Percentiles rank a stretch among this genome's conserved stretches.
These are phyloP conservation scores for Telenomus remus DNA, from an alignment of 1,140 invertebrate genomes.

Conservation along the genomic window DNA sequence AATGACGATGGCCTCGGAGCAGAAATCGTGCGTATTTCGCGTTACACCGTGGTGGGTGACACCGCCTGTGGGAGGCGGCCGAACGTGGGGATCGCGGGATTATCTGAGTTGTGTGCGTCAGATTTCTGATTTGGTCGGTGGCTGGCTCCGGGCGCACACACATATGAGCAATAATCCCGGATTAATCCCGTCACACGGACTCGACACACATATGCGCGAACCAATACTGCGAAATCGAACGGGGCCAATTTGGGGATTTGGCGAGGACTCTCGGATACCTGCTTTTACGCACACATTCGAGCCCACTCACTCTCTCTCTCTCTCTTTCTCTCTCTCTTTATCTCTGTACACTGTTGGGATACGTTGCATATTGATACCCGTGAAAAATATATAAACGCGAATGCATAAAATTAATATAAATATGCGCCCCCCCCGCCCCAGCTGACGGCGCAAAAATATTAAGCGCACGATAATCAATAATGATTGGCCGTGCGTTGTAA, in stretches of 20 bases:
- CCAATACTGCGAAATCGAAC: conserved; percentile 45
- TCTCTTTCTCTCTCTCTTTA: too few species aligned
- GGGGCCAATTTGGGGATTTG: conserved; percentile 50
- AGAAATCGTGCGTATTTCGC: conserved; percentile 48
- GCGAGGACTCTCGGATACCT: conserved; percentile 39
- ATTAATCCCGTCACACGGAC: conserved; percentile 40
- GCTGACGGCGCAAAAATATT: conserved; percentile 9
- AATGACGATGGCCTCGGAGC: conserved; percentile 27
- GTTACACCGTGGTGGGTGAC: conserved; percentile 62
- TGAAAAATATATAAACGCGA: conserved; percentile 17
- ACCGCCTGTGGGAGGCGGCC: conserved; percentile 34
- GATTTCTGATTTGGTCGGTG: conserved; percentile 72
- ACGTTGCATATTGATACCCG: conserved; percentile 23
- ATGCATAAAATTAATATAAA: conserved; percentile 43
- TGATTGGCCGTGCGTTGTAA: not conserved
- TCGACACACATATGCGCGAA: conserved; percentile 38
- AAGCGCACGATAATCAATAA: conserved; percentile 9
- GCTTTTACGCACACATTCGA: conserved; percentile 18
- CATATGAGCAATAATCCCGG: conserved; percentile 60
- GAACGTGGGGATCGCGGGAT: conserved; percentile 64
- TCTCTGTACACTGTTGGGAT: not conserved
- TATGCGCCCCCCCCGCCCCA: conserved; percentile 3
- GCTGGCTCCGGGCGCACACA: conserved; percentile 48
- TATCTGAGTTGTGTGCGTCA: conserved; percentile 72
- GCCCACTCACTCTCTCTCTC: not conserved